phyloP scores from a whole-genome alignment of 1,140 invertebrate genomes.

The Tetragnatha versicolor region DNA sequence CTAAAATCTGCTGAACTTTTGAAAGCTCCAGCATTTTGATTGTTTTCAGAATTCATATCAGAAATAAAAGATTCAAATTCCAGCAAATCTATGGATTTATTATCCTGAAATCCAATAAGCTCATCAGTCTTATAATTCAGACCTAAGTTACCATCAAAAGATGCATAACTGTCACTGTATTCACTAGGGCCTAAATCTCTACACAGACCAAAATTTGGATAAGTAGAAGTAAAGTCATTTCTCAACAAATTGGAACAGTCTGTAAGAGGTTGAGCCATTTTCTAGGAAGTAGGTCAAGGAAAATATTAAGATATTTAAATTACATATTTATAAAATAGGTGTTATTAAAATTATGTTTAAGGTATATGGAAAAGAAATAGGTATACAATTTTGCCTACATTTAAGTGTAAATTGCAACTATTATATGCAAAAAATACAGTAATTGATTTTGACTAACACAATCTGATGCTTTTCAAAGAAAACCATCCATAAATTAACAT shows the following conservation, averaged over 20 bases:
- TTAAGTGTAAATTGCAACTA: no score
- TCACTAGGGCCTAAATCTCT: neutral
- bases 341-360: no score
- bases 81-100: slow-evolving; percentile 1
- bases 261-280: slow-evolving; percentile 21
- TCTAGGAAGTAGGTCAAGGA: slow-evolving; percentile 14
- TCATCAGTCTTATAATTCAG: slow-evolving; percentile 24
- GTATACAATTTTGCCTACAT: no score
- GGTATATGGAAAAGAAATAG: no score
- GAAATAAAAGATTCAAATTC: slow-evolving; percentile 46
- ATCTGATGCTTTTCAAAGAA: no score
- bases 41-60: slow-evolving; percentile 23
- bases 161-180: slow-evolving; percentile 16
- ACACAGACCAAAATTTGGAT: neutral
- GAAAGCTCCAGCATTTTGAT: slow-evolving; percentile 19
- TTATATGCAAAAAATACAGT: no score
- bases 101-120: slow-evolving; percentile 10
- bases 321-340: neutral
- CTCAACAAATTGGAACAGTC: slow-evolving; percentile 35
- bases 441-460: no score
- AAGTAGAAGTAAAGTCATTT: slow-evolving; percentile 10
- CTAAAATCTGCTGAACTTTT: slow-evolving; percentile 12
- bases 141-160: slow-evolving; percentile 1
- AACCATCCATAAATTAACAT: no score
- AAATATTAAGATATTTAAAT: neutral